Conservation (phyloP, 2,113 vertebrate genomes). For the Phalacrocorax aristotelis region DNA sequence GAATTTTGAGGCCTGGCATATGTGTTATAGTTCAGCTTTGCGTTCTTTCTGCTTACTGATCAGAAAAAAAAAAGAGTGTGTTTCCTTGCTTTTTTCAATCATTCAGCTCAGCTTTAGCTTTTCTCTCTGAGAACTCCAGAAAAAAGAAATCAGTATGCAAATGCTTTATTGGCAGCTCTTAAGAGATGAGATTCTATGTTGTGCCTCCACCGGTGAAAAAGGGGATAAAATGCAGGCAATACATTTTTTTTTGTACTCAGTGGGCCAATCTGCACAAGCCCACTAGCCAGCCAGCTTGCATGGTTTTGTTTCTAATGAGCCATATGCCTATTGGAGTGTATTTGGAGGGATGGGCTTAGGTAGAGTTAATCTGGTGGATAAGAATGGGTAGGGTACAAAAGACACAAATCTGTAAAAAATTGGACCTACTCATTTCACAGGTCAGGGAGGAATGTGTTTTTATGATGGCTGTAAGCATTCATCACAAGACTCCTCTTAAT, state of each 20-base stretch:
- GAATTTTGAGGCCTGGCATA: not conserved
- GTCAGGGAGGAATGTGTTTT: not conserved
- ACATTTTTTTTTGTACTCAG: not conserved
- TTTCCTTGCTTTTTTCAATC: not conserved
- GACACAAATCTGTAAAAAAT: not conserved
- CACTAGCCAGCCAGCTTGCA: not conserved
- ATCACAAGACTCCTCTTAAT: not conserved
- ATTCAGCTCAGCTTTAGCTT: not conserved
- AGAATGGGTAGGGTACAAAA: not conserved
- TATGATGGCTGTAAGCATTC: not conserved
- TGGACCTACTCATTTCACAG: not conserved
- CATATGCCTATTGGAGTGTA: not conserved
- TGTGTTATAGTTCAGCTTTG: not conserved
- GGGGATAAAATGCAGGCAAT: not conserved
- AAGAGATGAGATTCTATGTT: not conserved
- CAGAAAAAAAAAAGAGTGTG: not conserved
- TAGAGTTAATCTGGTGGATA: not conserved
- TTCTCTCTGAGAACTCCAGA: not conserved
- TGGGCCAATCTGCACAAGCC: not conserved
- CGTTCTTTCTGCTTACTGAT: not conserved
- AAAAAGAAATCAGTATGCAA: not conserved
- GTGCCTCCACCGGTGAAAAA: not conserved
- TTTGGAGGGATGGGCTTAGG: not conserved
- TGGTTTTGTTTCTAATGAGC: not conserved
- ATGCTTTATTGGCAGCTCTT: not conserved